Evolutionary conservation across 2,797 vertebrate species (phyloP), one percentile per base, ranked within the genome.

Genomic region (Galagoides demidoff): DNA sequence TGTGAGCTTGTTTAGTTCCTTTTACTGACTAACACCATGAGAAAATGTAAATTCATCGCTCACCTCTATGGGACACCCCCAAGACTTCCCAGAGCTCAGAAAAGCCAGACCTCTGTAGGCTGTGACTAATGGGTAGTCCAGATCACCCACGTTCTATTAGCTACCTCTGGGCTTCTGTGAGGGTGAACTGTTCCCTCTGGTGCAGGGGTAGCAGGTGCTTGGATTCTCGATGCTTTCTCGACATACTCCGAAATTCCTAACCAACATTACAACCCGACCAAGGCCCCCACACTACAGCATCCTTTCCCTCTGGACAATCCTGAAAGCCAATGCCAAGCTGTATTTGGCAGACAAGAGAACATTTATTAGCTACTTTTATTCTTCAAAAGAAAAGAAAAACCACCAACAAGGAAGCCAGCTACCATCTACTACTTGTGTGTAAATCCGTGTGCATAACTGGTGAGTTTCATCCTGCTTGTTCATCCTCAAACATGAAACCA

Each of bases 221-320:
- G 17, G 14, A 63, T 37, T 39, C 3, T 0, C 2, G 11, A 13
- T 17, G 34, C 45, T 74, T 12, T 64, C 68, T 52, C 9, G 17
- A 13, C 10, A 37, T 3, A 19, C 1, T 39, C 27, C 0, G 0
- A 22, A 49, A 71, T 57, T 34, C 37, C 12, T 3, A 16, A 64
- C 11, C 14, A 43, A 59, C 13, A 39, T 14, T 9, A 11, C 29
- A 14, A 52, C 37, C 31, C 49, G 22, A 27, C 37, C 29, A 39
- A 0, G 23, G 49, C 2, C 20, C 8, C 13, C 61, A 6, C 0
- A 5, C 0, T 27, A 73, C 63, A 13, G 34, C 7, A 3, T 34
- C 4, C 29, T 27, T 43, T 7, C 5, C 70, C 57, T 16, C 7
- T 31, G 34, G 61, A 23, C 68, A 68, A 1, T 31, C 61, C 23